Base-by-base conservation (phyloP, 23 tunicate genomes). In the Styela plicata region DNA sequence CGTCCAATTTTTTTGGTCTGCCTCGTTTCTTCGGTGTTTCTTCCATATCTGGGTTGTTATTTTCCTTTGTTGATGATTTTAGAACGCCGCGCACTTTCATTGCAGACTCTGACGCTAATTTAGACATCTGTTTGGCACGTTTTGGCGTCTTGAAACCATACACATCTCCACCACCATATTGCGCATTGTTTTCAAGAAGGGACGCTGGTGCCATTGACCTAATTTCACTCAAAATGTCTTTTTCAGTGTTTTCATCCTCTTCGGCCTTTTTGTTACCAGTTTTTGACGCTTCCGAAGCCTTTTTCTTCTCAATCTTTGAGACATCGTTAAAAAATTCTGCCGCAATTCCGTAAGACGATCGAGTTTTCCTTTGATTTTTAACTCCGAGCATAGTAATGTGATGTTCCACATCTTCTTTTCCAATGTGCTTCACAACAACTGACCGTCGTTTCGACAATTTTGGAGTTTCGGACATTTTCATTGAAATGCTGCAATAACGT, bases 61-160 rank as follows among this genome's bases (percentile, higher is more conserved):
- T 64, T 64, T 80, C 74, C 34, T 80, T 71, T 19, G 26, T 34
- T 5, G 37, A 2, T 36, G 24, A 21, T 66, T 35, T 13, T 18
- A 27, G 20, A 26, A 24, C 82, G 2, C 63, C 35, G 26, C 16
- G 23, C 25, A 63, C 32, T 44, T 80, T 80, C 33, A 34, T 63
- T 32, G 74, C 84, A 64, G 84, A 80, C 31, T 80, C 84, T n/a
- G 73, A 34, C 69, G 70, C 93, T 53, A 36, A 83, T 63, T 88
- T 88, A 2, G 84, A 33, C 93, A 88, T 88, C 62, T 88, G 93
- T 33, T 79, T 71, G 0, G 87, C 74, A 10, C 83, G 33, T 70
- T 88, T 88, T 0, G 93, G 93, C 2, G 93, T 88, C 69, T 88
- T 88, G 28, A 88, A 88, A 18, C 76, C 34, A 27, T 88, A 88